Evolutionary conservation across 1,140 invertebrate genomes (phyloP).

Genomic region (Drosophila eugracilis): DNA sequence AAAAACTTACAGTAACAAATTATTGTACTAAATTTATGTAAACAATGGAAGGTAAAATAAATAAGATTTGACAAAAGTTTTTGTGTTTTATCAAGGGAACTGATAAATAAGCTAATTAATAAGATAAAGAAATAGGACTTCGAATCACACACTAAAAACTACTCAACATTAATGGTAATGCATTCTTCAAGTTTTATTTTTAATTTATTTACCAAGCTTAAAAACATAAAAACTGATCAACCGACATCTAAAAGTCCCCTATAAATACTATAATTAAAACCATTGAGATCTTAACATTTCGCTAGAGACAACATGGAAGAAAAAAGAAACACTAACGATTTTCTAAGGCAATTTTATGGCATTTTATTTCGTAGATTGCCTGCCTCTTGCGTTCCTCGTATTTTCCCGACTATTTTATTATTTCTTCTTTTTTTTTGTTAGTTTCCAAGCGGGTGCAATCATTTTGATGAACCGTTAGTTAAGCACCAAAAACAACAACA

Average conservation of each 20-base stretch:
- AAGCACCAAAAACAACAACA: constrained; percentile 41
- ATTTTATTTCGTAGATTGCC: constrained; percentile 8
- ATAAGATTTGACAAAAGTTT: background rate
- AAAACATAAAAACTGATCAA: background rate
- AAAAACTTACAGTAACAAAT: background rate
- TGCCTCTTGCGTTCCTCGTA: background rate
- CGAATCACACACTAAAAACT: no score
- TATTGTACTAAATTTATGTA: background rate
- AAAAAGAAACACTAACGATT: constrained; percentile 29
- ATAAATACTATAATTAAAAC: constrained; percentile 19
- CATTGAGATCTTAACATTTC: constrained; percentile 11
- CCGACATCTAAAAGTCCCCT: background rate
- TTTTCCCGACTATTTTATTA: constrained; percentile 12
- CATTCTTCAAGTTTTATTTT: background rate
- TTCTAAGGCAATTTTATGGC: constrained; percentile 16
- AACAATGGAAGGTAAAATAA: background rate
- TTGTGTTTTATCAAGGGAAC: no score
- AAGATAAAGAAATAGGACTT: background rate
- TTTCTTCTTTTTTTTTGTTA: background rate
- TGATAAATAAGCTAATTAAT: background rate
- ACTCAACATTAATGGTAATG: background rate
- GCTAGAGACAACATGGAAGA: constrained; percentile 1
- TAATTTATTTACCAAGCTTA: background rate
- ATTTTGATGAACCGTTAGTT: constrained; percentile 52
- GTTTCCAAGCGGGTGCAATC: constrained; percentile 32